These are phyloP conservation scores for Shinisaurus crocodilurus DNA, from an alignment of 2,113 vertebrate species.

Conservation along the genomic window DNA sequence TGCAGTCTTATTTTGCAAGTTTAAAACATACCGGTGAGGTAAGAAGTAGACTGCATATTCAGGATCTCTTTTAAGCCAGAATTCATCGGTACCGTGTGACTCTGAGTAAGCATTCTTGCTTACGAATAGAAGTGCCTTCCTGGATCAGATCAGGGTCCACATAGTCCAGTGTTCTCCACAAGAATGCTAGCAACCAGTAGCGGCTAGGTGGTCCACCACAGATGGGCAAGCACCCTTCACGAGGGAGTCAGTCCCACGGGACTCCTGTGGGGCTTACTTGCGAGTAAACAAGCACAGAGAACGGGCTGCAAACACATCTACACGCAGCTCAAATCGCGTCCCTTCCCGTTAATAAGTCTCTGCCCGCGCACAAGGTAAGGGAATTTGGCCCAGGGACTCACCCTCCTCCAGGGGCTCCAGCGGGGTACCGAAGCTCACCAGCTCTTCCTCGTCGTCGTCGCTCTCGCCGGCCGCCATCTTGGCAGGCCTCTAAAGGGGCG, in stretches of 20 bases:
- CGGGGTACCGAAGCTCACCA: slow-evolving; percentile 83
- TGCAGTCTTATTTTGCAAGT: too few species aligned
- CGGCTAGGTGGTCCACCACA: too few species aligned
- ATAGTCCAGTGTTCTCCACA: background rate
- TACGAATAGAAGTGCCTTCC: background rate
- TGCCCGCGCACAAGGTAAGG: too few species aligned
- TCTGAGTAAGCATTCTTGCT: background rate
- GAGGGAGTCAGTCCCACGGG: background rate
- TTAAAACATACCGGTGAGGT: too few species aligned
- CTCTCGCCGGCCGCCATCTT: slow-evolving; percentile 80
- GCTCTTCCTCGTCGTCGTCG: slow-evolving; percentile 80
- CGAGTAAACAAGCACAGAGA: background rate
- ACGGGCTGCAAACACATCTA: background rate
- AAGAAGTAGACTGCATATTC: too few species aligned
- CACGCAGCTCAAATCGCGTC: too few species aligned
- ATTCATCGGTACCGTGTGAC: too few species aligned
- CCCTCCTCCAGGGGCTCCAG: slow-evolving; percentile 88
- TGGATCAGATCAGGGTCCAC: too few species aligned
- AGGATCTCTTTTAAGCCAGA: too few species aligned
- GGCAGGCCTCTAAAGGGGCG: background rate
- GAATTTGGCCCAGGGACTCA: slow-evolving; percentile 24
- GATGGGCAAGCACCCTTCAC: too few species aligned
- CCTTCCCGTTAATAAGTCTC: background rate
- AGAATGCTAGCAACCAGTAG: background rate
- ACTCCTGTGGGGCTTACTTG: background rate